A percentile compares a stretch with the other conserved stretches of the same genome.
Evolutionary conservation across 2,797 vertebrate genomes (phyloP).

Genomic region (Thaleichthys pacificus): DNA sequence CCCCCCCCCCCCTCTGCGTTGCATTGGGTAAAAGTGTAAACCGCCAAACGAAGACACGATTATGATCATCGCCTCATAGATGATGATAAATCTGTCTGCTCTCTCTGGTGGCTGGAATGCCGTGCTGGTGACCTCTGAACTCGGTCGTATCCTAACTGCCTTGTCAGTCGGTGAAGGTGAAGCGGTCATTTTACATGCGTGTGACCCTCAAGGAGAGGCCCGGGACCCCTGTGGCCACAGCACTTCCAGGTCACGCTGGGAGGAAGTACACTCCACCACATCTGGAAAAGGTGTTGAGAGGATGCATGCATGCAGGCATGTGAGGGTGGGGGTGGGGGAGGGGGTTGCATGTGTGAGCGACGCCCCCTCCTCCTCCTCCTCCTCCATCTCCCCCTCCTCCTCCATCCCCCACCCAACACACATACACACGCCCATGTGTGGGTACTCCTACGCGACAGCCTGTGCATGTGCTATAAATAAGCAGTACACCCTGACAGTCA

Average conservation of each 20-base stretch:
- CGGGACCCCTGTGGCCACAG: neutral
- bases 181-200: neutral
- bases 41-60: too few relatives aligned
- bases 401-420: neutral
- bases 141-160: neutral
- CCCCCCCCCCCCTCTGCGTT: too few relatives aligned
- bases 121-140: neutral
- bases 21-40: too few relatives aligned
- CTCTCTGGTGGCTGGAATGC: too few relatives aligned
- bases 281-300: conserved; percentile 6
- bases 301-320: neutral
- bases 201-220: neutral
- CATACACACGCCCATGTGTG: neutral
- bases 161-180: neutral
- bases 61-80: too few relatives aligned
- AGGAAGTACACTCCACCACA: conserved; percentile 6
- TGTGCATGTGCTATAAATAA: neutral
- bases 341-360: neutral
- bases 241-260: neutral
- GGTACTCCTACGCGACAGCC: neutral
- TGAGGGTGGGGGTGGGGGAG: neutral
- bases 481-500: neutral
- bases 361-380: too few relatives aligned
- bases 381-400: too few relatives aligned
- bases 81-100: too few relatives aligned